These are phyloP conservation scores for Nesogale talazaci DNA, from an alignment of 2,113 vertebrate genomes.

Conservation along the genomic window DNA sequence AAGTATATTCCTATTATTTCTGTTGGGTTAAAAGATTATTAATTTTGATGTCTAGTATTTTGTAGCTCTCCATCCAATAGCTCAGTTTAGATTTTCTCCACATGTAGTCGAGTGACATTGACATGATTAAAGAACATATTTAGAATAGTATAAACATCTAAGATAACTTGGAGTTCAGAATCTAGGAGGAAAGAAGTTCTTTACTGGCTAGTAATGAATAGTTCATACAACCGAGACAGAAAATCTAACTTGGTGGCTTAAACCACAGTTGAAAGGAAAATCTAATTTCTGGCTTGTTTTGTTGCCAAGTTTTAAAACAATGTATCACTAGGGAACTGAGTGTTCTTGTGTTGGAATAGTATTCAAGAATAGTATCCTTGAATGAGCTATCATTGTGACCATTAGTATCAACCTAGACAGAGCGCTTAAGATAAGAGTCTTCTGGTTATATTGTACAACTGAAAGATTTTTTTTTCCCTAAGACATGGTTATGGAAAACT, in stretches of 20 bases:
- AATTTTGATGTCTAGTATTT: conserved; percentile 21
- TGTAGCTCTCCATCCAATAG: not conserved
- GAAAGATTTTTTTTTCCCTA: conserved; percentile 11
- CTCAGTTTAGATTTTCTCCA: conserved; percentile 15
- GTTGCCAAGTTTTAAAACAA: conserved; percentile 53
- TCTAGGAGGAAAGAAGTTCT: conserved; percentile 20
- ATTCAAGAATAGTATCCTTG: conserved; percentile 34
- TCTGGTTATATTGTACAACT: not conserved
- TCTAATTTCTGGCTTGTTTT: conserved; percentile 58
- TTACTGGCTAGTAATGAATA: not conserved
- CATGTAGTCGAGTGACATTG: not conserved
- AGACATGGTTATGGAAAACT: conserved; percentile 38
- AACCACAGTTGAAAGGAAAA: conserved; percentile 42
- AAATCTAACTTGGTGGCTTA: not conserved
- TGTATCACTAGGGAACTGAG: conserved; percentile 35
- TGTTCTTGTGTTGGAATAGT: conserved; percentile 43
- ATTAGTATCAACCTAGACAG: conserved; percentile 42
- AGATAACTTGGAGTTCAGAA: conserved; percentile 28
- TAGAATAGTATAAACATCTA: conserved; percentile 23
- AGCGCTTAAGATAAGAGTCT: conserved; percentile 48
- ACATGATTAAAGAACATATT: conserved; percentile 12
- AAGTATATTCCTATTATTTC: conserved; percentile 36
- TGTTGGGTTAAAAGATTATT: conserved; percentile 32
- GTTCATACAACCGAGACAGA: not conserved
- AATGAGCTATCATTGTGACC: conserved; percentile 30